Percentiles rank a stretch among this genome's conserved stretches.
Conservation (phyloP, 1,140 invertebrate species). For the Drosophila erecta region DNA sequence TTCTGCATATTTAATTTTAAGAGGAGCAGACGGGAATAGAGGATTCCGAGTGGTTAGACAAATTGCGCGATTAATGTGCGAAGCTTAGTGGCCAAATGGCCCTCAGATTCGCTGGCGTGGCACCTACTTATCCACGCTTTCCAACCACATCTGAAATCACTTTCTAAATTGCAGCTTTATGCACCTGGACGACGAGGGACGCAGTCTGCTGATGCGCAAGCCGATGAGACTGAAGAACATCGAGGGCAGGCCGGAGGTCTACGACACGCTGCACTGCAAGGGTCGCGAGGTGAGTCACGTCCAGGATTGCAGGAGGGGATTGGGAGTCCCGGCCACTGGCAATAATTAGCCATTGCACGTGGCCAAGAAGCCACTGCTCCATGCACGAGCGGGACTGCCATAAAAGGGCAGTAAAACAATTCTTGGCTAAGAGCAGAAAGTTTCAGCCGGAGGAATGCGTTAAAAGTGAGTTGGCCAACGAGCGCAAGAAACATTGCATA, state of each 20-base stretch:
- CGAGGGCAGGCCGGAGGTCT: slow-evolving; percentile 86
- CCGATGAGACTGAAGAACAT: slow-evolving; percentile 87
- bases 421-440: slow-evolving; percentile 43
- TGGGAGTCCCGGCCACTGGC: slow-evolving; percentile 4
- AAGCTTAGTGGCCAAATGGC: slow-evolving; percentile 1
- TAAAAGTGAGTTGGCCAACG: slow-evolving; percentile 8
- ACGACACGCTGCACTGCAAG: slow-evolving; percentile 87
- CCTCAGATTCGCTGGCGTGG: neutral
- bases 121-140: slow-evolving; percentile 9
- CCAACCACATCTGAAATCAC: neutral
- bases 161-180: slow-evolving; percentile 68
- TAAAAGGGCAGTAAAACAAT: slow-evolving; percentile 78
- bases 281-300: slow-evolving; percentile 86
- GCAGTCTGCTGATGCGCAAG: slow-evolving; percentile 85
- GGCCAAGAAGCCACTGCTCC: neutral
- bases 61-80: slow-evolving; percentile 17
- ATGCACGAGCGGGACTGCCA: slow-evolving; percentile 56
- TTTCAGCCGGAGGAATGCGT: slow-evolving; percentile 39
- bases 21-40: neutral
- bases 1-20: neutral
- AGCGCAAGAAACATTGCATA: slow-evolving; percentile 64
- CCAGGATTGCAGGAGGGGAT: neutral
- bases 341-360: slow-evolving; percentile 67
- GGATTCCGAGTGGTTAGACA: neutral
- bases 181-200: slow-evolving; percentile 79